Evolutionary conservation across 2,888 invertebrate species (phyloP).

Genomic region (Eledona agricola): DNA sequence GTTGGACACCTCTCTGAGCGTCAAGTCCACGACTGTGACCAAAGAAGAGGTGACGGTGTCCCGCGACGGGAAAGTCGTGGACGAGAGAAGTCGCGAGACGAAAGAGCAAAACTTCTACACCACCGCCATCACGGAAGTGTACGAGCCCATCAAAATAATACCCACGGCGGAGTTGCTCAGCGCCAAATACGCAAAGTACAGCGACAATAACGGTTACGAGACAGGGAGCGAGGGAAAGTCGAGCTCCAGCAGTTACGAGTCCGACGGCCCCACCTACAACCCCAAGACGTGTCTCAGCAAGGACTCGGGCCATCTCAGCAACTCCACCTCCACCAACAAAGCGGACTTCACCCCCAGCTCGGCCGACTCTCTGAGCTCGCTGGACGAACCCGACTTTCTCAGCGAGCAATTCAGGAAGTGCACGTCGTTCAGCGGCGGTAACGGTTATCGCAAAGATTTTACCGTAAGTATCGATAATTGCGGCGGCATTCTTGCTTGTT

Average conservation of each 20-base stretch:
- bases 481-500: slow-evolving; percentile 5
- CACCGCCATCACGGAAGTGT: slow-evolving; percentile 72
- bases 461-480: slow-evolving; percentile 30
- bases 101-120: slow-evolving; percentile 77
- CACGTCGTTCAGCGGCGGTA: slow-evolving; percentile 45
- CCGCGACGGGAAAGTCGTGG: slow-evolving; percentile 73
- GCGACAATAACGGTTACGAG: slow-evolving; percentile 58
- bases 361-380: slow-evolving; percentile 60
- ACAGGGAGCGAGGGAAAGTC: slow-evolving; percentile 58
- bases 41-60: slow-evolving; percentile 76
- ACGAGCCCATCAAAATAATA: slow-evolving; percentile 67
- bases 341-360: slow-evolving; percentile 60
- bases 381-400: slow-evolving; percentile 61
- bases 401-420: slow-evolving; percentile 58
- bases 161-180: slow-evolving; percentile 57
- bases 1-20: slow-evolving; percentile 75
- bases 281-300: slow-evolving; percentile 53
- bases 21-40: slow-evolving; percentile 75
- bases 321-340: slow-evolving; percentile 57
- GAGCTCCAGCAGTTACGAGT: slow-evolving; percentile 61
- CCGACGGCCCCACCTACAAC: slow-evolving; percentile 50
- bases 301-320: slow-evolving; percentile 60
- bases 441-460: slow-evolving; percentile 47
- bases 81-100: slow-evolving; percentile 74
- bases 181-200: slow-evolving; percentile 53